Evolutionary conservation across 2,113 vertebrate genomes (phyloP).

Genomic region (Emydura subglobosa): DNA sequence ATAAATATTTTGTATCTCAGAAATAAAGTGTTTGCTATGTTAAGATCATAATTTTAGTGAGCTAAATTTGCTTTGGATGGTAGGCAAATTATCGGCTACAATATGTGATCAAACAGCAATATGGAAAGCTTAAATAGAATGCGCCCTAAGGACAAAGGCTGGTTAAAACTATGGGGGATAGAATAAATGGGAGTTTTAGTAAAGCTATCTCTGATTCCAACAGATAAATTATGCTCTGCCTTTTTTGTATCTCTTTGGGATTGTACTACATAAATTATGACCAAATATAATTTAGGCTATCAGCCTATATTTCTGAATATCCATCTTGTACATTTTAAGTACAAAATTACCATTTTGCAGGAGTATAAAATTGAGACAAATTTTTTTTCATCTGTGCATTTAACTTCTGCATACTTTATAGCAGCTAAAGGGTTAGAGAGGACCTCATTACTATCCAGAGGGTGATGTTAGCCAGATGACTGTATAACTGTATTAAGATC

Average conservation of each 20-base stretch:
- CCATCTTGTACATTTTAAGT: conserved; percentile 90
- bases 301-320: conserved; percentile 93
- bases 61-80: conserved; percentile 76
- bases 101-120: conserved; percentile 82
- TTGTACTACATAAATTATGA: conserved; percentile 96
- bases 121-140: conserved; percentile 78
- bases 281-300: conserved; percentile 97
- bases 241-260: conserved; percentile 91
- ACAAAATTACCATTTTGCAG: conserved; percentile 93
- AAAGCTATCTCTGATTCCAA: conserved; percentile 90
- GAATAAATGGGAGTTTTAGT: conserved; percentile 89
- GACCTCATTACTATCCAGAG: conserved; percentile 82
- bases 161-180: conserved; percentile 82
- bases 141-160: conserved; percentile 85
- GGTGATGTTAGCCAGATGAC: conserved; percentile 69
- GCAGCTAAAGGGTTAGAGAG: conserved; percentile 84
- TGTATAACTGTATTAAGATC: conserved; percentile 74
- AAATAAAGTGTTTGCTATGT: conserved; percentile 75
- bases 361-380: conserved; percentile 85
- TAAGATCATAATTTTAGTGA: conserved; percentile 77
- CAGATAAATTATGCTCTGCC: conserved; percentile 91
- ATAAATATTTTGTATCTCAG: conserved; percentile 77
- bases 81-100: conserved; percentile 82
- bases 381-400: conserved; percentile 87
- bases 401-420: conserved; percentile 88